Evolutionary conservation across 2,113 vertebrate genomes (phyloP).

Genomic region (Syngnathus scovelli): DNA sequence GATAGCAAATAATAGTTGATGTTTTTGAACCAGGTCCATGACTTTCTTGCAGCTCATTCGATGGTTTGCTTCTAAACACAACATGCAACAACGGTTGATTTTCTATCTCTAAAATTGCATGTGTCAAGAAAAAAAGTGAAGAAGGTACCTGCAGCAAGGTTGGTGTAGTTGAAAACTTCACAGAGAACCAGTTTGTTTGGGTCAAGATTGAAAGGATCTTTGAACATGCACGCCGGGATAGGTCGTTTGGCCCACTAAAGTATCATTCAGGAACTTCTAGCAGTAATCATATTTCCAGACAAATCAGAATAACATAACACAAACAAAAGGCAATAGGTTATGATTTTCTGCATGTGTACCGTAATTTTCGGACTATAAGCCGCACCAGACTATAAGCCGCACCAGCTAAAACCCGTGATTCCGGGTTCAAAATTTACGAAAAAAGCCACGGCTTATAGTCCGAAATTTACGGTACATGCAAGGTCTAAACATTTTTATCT

Average conservation of each 20-base stretch:
- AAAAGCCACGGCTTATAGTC: too few relatives aligned
- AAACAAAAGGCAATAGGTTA: too few relatives aligned
- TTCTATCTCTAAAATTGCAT: slow-evolving; percentile 40
- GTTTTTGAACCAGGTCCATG: slow-evolving; percentile 48
- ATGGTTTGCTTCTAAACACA: slow-evolving; percentile 44
- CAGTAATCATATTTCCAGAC: not conserved
- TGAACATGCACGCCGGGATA: slow-evolving; percentile 75
- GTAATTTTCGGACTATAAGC: too few relatives aligned
- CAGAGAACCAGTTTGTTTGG: slow-evolving; percentile 83
- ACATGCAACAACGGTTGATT: not conserved
- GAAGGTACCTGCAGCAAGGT: slow-evolving; percentile 68
- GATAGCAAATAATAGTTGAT: slow-evolving; percentile 54
- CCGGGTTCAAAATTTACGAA: too few relatives aligned
- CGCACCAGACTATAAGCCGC: too few relatives aligned
- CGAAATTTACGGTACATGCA: too few relatives aligned
- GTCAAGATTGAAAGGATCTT: slow-evolving; percentile 76
- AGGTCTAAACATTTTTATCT: not conserved
- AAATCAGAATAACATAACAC: too few relatives aligned
- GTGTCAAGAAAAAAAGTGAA: slow-evolving; percentile 33
- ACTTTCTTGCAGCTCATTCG: slow-evolving; percentile 46
- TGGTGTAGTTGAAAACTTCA: slow-evolving; percentile 77
- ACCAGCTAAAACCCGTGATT: too few relatives aligned
- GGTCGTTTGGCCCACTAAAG: slow-evolving; percentile 73
- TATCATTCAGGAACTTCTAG: slow-evolving; percentile 77
- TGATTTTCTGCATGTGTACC: too few relatives aligned